Conservation (phyloP, 2,113 vertebrate genomes). For the Hiodon tergisus region DNA sequence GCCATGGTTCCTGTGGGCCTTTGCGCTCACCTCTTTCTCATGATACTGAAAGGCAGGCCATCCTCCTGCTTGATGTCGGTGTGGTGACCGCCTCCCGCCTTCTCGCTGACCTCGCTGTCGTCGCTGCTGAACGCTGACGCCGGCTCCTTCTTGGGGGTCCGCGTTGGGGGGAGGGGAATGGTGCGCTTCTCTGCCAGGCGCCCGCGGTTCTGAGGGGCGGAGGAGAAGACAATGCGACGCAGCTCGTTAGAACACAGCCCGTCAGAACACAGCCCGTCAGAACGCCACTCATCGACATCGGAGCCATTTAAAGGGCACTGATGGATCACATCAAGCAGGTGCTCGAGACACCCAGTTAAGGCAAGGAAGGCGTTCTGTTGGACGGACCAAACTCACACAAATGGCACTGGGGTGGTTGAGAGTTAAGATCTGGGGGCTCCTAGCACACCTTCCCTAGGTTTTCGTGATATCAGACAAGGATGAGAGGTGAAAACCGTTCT, state of each 20-base stretch:
- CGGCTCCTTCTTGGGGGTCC: slow-evolving; percentile 85
- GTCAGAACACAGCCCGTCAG: neutral
- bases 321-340: too few relatives aligned
- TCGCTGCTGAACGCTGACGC: slow-evolving; percentile 79
- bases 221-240: slow-evolving; percentile 30
- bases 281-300: neutral
- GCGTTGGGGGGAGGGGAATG: slow-evolving; percentile 75
- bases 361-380: too few relatives aligned
- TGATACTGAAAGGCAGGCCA: slow-evolving; percentile 81
- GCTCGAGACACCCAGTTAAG: too few relatives aligned
- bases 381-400: too few relatives aligned
- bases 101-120: slow-evolving; percentile 78
- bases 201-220: slow-evolving; percentile 79
- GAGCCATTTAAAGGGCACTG: neutral
- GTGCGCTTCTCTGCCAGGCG: slow-evolving; percentile 95
- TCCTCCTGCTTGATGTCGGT: slow-evolving; percentile 87
- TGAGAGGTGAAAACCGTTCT: too few relatives aligned
- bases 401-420: too few relatives aligned
- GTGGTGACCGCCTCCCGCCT: slow-evolving; percentile 72
- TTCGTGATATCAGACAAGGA: too few relatives aligned
- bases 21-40: slow-evolving; percentile 95
- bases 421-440: too few relatives aligned
- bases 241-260: neutral
- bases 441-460: too few relatives aligned
- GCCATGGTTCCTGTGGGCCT: too few relatives aligned